Evolutionary conservation across 1,140 invertebrate species (phyloP).

Genomic region (Meloidogyne hapla): DNA sequence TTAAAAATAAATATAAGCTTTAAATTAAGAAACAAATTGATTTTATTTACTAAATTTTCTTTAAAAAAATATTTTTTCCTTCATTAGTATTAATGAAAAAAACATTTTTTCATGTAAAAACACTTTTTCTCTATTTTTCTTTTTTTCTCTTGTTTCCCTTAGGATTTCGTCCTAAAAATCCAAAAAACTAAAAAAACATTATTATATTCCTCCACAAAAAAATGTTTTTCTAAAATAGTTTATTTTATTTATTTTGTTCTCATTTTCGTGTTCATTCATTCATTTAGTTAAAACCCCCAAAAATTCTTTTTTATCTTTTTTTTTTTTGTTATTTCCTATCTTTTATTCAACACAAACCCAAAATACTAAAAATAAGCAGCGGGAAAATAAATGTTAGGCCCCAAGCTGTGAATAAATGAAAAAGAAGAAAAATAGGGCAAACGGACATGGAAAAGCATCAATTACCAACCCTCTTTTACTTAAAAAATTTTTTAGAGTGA

Average conservation of each 20-base stretch:
- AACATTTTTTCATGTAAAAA: background rate
- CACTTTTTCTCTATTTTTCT: background rate
- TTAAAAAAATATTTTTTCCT: background rate
- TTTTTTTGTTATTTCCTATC: background rate
- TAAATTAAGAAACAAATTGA: no score
- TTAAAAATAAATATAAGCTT: background rate
- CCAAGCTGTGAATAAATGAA: background rate
- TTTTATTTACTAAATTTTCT: no score
- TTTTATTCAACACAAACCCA: background rate
- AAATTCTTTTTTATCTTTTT: background rate
- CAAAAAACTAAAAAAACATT: background rate
- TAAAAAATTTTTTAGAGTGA: background rate
- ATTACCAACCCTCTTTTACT: background rate
- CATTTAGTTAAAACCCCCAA: background rate
- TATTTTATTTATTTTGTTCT: background rate
- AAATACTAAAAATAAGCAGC: background rate
- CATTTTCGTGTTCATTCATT: no score
- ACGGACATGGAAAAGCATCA: background rate
- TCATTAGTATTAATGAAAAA: background rate
- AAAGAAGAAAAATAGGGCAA: background rate
- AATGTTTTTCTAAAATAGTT: background rate
- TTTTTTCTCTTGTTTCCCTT: background rate
- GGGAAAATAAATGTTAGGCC: background rate
- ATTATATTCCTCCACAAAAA: background rate
- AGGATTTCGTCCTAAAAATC: background rate